Evolutionary conservation across 2,888 invertebrate species (phyloP), one percentile per base, ranked within the genome.

Genomic region (Temnothorax unifasciatus): DNA sequence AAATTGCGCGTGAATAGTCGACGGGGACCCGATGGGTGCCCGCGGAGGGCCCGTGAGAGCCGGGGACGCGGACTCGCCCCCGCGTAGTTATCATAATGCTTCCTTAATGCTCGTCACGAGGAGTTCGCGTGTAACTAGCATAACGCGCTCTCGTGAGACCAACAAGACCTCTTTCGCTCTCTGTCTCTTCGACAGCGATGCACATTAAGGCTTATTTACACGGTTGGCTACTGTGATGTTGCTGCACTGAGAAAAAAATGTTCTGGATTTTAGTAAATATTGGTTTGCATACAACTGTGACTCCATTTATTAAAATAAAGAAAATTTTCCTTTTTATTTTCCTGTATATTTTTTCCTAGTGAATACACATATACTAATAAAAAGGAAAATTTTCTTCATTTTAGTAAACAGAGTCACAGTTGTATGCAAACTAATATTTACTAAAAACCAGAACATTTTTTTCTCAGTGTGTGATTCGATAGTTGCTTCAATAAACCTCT

Each of bases 121-220:
- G 85, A 89, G 90, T 85, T 93, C 89, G 93, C 93, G 93, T 93
- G 93, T 90, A 90, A 90, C 90, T 87, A 89, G 88, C 88, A 90
- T 84, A 83, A 69, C 73, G 73, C 79, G 90, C 90, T 81, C 73
- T 92, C 93, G 94, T 93, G 94, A 92, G 94, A 93, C 92, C 92
- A 93, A 83, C 89, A 87, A 94, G 93, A 93, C 92, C 92, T 93
- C 92, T 92, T 92, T 91, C 91, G 59, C 59, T 81, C 73, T 68
- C 71, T 73, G 71, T 76, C 77, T 71, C 52, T 59, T 79, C 59
- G 59, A 63, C 54, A 50, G 41, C 66, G 25, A 50, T 76, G 76
- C 9, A 25, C 63, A 29, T 75, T 74, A 79, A 52, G 52, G 38
- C 71, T 61, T 77, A 75, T 81, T 52, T 79, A 64, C 61, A 52